Evolutionary conservation across 2,888 invertebrate species (phyloP), one percentile per base, ranked within the genome.

Genomic region (Drosophila pseudotakahashii): DNA sequence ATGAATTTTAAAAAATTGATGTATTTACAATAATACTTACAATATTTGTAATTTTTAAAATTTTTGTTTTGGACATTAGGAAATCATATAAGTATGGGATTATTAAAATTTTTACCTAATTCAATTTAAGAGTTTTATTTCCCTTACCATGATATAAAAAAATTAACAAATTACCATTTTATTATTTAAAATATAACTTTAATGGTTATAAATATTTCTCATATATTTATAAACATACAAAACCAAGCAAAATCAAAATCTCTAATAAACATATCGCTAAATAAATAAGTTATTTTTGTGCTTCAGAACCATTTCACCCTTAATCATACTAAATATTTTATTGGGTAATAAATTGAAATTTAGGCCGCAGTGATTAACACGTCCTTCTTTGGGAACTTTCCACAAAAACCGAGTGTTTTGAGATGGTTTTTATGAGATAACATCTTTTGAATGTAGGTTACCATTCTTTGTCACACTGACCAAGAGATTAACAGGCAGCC

Each of bases 311-410:
- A 54, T 44, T 32, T 19, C 7, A 47, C 36, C 36, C 10, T 16
- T 4, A 53, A 57, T 52, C 54, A 13, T 57, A 26, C 26, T 57
- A 57, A 53, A 26, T 57, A 19, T 9, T 58, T 57, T 57, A 58
- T 39, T 32, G 9, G 6, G 39, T n/a, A 30, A 30, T 32, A 11
- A 57, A 39, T 16, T 13, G 3, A 11, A 32, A 48, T 32, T 39
- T 10, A 11, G 58, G 58, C 32, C 39, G 39, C 19, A 9, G 30
- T 30, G 16, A 10, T 47, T 32, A 63, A 32, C 61, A 63, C 45
- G 30, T 19, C 32, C 45, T 63, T 23, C 9, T 1, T 14, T 34
- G 19, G 41, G 11, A 36, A 30, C n/a, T 59, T 58, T 58, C 44
- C n/a, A 68, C 14, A 7, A n/a, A 50, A 41, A 37, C 9, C 10